A percentile compares a stretch with the other conserved stretches of the same genome.
phyloP scores from a whole-genome alignment of 1,140 invertebrate species.

The Thalassaphorura encarpata region DNA sequence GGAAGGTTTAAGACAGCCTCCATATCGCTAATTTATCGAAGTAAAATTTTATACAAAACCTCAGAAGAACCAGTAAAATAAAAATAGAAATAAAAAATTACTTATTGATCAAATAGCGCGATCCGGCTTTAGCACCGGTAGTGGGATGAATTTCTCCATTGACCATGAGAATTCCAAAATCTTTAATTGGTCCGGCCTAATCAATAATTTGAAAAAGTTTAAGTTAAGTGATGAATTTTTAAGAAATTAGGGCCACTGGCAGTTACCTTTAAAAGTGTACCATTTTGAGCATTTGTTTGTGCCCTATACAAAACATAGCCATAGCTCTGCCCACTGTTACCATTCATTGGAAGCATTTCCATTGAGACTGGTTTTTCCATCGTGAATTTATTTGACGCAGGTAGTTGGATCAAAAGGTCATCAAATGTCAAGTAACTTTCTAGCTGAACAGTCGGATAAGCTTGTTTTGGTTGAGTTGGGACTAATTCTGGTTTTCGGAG shows the following conservation, averaged over 20 bases:
- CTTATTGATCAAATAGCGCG: slow-evolving; percentile 42
- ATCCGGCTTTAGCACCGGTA: slow-evolving; percentile 32
- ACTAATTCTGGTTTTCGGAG: slow-evolving; percentile 34
- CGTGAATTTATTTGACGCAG: slow-evolving; percentile 16
- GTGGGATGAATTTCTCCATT: slow-evolving; percentile 38
- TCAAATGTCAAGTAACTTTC: slow-evolving; percentile 33
- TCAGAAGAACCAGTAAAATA: background rate
- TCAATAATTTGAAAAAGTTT: background rate
- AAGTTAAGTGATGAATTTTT: background rate
- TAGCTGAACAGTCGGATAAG: slow-evolving; percentile 34
- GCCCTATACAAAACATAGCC: slow-evolving; percentile 47
- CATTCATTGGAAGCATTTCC: slow-evolving; percentile 49
- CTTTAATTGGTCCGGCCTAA: slow-evolving; percentile 42
- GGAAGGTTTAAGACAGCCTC: background rate
- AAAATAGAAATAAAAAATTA: too few species aligned
- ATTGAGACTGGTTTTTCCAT: slow-evolving; percentile 38
- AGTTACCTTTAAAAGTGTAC: background rate
- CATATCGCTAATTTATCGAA: too few species aligned
- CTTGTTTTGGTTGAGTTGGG: slow-evolving; percentile 31
- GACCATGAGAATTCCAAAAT: slow-evolving; percentile 45
- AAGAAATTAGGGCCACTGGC: background rate
- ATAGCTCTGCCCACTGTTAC: slow-evolving; percentile 44
- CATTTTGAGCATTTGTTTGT: background rate
- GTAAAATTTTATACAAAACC: background rate
- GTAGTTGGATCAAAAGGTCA: slow-evolving; percentile 21